phyloP scores from a whole-genome alignment of 2,113 vertebrate species.

The Bungarus multicinctus region DNA sequence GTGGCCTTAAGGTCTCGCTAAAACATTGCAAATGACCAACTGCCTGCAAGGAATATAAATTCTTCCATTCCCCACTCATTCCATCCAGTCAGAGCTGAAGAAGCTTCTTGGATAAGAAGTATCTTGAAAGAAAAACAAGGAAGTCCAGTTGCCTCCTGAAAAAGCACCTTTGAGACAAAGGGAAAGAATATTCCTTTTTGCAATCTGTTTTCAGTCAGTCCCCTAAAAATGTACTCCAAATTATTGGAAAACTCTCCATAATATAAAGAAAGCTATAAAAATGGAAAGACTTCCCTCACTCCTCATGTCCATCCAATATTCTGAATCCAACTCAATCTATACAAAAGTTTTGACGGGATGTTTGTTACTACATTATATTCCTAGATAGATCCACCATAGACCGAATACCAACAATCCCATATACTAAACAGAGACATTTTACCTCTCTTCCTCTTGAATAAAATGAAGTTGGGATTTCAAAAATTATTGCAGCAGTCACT shows the following conservation, averaged over 20 bases:
- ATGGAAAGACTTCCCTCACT: not conserved
- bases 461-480: not conserved
- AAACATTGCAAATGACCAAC: too few species aligned
- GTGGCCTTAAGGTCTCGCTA: too few species aligned
- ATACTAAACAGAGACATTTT: not conserved
- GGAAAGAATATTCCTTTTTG: not conserved
- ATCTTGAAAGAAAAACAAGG: too few species aligned
- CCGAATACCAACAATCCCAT: not conserved
- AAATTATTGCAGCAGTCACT: not conserved
- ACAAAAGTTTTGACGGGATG: not conserved
- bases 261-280: not conserved
- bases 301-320: not conserved
- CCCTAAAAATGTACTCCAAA: not conserved
- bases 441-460: not conserved
- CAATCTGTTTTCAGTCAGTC: not conserved
- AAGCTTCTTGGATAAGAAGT: too few species aligned
- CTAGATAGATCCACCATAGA: not conserved
- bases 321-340: not conserved
- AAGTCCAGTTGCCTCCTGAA: too few species aligned
- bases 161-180: not conserved
- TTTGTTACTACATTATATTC: not conserved
- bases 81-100: too few species aligned
- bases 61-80: too few species aligned
- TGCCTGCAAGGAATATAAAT: too few species aligned
- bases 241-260: not conserved